Evolutionary conservation across 2,113 vertebrate genomes (phyloP).

Genomic region (Erythrolamprus reginae): DNA sequence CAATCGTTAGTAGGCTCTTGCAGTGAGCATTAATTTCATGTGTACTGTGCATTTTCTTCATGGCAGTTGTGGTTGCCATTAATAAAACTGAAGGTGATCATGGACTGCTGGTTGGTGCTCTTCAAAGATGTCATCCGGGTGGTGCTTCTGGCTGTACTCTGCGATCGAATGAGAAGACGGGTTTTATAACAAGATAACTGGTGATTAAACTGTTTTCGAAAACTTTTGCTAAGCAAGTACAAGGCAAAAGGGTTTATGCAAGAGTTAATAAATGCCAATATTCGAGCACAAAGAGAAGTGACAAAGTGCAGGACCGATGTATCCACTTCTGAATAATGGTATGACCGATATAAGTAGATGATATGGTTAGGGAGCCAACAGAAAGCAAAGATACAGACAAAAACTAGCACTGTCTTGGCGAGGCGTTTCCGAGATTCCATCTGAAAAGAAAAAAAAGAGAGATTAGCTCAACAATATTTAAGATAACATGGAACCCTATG

Average conservation of each 20-base stretch:
- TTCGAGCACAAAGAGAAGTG: slow-evolving; percentile 83
- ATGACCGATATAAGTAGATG: slow-evolving; percentile 93
- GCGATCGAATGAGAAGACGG: slow-evolving; percentile 61
- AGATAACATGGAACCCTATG: not conserved
- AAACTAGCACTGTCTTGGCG: slow-evolving; percentile 92
- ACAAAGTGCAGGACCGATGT: slow-evolving; percentile 86
- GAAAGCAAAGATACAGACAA: slow-evolving; percentile 90
- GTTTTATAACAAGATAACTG: slow-evolving; percentile 84
- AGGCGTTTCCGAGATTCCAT: slow-evolving; percentile 92
- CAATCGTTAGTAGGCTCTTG: fast-evolving
- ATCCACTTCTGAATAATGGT: slow-evolving; percentile 92
- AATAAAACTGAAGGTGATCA: slow-evolving; percentile 80
- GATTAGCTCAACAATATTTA: slow-evolving; percentile 5
- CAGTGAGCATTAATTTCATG: not conserved
- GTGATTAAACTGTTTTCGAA: slow-evolving; percentile 92
- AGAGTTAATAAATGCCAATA: slow-evolving; percentile 93
- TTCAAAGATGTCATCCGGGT: slow-evolving; percentile 84
- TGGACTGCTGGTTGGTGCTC: slow-evolving; percentile 83
- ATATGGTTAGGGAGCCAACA: slow-evolving; percentile 94
- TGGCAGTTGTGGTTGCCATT: slow-evolving; percentile 76
- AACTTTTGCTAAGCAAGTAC: slow-evolving; percentile 91
- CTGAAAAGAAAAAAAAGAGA: slow-evolving; percentile 62
- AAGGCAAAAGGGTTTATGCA: slow-evolving; percentile 95
- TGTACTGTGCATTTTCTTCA: slow-evolving; percentile 72
- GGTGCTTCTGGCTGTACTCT: slow-evolving; percentile 73